Evolutionary conservation across 2,888 invertebrate genomes (phyloP).

Genomic region (Parapristionchus giblindavisi): DNA sequence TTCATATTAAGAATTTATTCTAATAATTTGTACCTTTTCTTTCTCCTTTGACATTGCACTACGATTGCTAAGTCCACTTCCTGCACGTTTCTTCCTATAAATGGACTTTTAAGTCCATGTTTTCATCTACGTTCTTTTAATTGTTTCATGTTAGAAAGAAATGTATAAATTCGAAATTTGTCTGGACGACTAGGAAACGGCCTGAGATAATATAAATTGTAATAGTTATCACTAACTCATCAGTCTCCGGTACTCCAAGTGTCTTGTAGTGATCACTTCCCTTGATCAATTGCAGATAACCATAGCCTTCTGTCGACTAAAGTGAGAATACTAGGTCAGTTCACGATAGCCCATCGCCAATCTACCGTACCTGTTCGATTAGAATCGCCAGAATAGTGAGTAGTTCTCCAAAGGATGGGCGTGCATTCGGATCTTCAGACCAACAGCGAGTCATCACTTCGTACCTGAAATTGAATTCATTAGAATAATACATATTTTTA

Average conservation of each 20-base stretch:
- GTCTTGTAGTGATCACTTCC: conserved; percentile 45
- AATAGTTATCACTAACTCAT: conserved; percentile 18
- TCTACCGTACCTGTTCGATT: conserved; percentile 50
- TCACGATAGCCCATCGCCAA: neutral
- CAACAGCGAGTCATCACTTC: conserved; percentile 65
- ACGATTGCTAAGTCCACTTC: conserved; percentile 7
- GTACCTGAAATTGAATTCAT: conserved; percentile 42
- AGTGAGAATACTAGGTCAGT: conserved; percentile 4
- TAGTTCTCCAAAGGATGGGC: conserved; percentile 63
- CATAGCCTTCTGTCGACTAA: conserved; percentile 59
- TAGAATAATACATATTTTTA: neutral
- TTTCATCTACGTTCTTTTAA: too few relatives aligned
- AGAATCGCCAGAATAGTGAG: conserved; percentile 57
- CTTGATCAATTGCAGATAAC: conserved; percentile 55
- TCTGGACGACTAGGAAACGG: too few relatives aligned
- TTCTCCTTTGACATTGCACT: conserved; percentile 19
- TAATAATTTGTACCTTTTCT: neutral
- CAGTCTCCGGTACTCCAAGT: conserved; percentile 13
- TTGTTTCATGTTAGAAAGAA: too few relatives aligned
- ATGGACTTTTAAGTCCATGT: too few relatives aligned
- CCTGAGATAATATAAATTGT: too few relatives aligned
- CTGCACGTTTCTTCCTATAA: conserved; percentile 18
- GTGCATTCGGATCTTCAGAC: conserved; percentile 54
- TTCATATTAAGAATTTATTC: neutral
- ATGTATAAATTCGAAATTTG: too few relatives aligned